Evolutionary conservation across 2,888 invertebrate genomes (phyloP), one percentile per base, ranked within the genome.

Genomic region (Lordiphosa andalusiaca): DNA sequence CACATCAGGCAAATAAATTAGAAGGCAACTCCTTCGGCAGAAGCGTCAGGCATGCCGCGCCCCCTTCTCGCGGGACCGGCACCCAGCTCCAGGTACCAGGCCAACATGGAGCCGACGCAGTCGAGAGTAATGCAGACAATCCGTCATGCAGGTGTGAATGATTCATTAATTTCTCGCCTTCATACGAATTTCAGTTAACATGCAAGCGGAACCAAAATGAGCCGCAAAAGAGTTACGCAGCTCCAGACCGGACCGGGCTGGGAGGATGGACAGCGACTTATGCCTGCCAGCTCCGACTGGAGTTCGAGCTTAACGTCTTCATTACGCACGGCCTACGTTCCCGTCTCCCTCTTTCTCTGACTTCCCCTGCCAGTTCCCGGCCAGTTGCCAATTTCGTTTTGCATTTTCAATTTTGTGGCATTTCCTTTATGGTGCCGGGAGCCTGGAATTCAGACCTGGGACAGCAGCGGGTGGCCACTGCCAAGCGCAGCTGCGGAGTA

Each of bases 121-220:
- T 46, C 40, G 67, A 69, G 74, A 83, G 73, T 86, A 82, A 86
- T 86, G 85, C 83, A 73, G 76, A 82, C 86, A 87, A 87, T 88
- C 86, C 88, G 86, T 87, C 88, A 88, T 88, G 88, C 88, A 88
- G 88, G 88, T 88, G 88, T 86, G 88, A 88, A 88, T 87, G 87
- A 88, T 88, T 88, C 87, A 87, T 87, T 88, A 87, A 88, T 88
- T 88, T 88, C 86, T 86, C 86, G 84, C 86, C 87, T 87, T 87
- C 86, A 84, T 81, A 81, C 82, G 84, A 81, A 81, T 81, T 78
- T 84, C 73, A 78, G 80, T 81, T 84, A 81, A 81, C 84, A 81
- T 81, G 80, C 80, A 82, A 84, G 80, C 80, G 80, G 78, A 81
- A 81, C 80, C 81, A 60, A 78, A 77, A 80, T 71, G 73, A 77